These are phyloP conservation scores for Melanerpes aurifrons DNA, from an alignment of 2,113 vertebrate species.

Conservation along the genomic window DNA sequence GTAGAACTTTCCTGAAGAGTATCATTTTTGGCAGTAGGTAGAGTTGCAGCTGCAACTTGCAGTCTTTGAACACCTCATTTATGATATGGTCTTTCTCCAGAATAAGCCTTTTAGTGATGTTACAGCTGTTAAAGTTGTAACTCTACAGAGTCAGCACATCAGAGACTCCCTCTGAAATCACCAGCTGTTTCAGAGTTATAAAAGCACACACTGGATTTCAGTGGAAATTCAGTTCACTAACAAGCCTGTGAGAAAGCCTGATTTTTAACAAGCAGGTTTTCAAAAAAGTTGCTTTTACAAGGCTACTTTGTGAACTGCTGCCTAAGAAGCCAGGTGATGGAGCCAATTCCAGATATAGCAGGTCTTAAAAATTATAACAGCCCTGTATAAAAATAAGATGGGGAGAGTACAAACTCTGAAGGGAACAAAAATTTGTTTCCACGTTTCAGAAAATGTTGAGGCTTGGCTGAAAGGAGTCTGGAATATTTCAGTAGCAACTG, in stretches of 20 bases:
- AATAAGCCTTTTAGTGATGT: conserved; percentile 40
- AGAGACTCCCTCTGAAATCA: conserved; percentile 25
- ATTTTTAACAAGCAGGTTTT: conserved; percentile 32
- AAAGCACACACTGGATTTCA: conserved; percentile 2
- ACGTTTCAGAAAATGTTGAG: not conserved
- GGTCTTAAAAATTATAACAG: conserved; percentile 34
- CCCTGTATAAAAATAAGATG: conserved; percentile 17
- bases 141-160: conserved; percentile 44
- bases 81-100: not conserved
- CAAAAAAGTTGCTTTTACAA: conserved; percentile 34
- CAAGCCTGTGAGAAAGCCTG: conserved; percentile 3
- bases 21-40: not conserved
- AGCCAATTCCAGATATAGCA: conserved; percentile 26
- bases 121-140: conserved; percentile 35
- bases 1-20: conserved; percentile 11
- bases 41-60: conserved; percentile 23
- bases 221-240: not conserved
- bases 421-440: not conserved
- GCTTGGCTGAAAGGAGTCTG: not conserved
- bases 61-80: conserved; percentile 46
- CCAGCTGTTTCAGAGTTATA: conserved; percentile 1
- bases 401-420: not conserved
- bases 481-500: not conserved
- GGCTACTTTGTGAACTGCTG: conserved; percentile 45
- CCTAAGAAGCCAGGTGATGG: conserved; percentile 47